Evolutionary conservation across 2,797 vertebrate genomes (phyloP), one percentile per base, ranked within the genome.

Genomic region (Rhinogobio ventralis): DNA sequence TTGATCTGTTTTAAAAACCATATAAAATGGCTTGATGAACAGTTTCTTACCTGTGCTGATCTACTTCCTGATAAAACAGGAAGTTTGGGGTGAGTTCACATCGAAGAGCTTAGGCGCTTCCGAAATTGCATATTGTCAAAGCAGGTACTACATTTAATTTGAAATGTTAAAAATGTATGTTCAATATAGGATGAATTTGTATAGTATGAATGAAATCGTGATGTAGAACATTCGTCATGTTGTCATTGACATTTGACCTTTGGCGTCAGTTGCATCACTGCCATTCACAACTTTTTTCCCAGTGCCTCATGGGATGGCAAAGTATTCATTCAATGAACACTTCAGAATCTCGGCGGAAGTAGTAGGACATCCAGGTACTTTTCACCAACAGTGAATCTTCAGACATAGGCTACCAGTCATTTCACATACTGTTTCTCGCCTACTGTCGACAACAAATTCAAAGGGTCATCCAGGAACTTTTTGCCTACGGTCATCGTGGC

Each of bases 231-330:
- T 64, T 25, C 4, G 4, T 60, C 28, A 7, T 30, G 28, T 28
- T 30, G 25, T 15, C 25, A 28, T 64, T 30, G 60, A 30, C 25
- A 64, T 17, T 15, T 64, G 28, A 64, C 14, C 28, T 30, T 17
- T 2, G 14, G 25, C 13, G 0, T 64, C 28, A 64, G 14, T 64
- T 66, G 6, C 7, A 6, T 17, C 28, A 33, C 7, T 30, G 62
- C 28, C 2, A 30, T 30, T 25, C 0, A 25, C 7, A 9, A 5
- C 14, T 49, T 0, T 0, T 25, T 9, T n/a, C 23, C 4, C 1
- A n/a, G 25, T n/a, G 10, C 55, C n/a, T 60, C n/a, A 13, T 60
- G 10, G n/a, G 11, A 60, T 14, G 14, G 57, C 25, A 60, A 60
- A 60, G 1, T 13, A n/a, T n/a, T 9, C 23, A 57, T 57, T 57